Base-by-base conservation (phyloP, 2,888 invertebrate species). In the Pelosia muscerda region DNA sequence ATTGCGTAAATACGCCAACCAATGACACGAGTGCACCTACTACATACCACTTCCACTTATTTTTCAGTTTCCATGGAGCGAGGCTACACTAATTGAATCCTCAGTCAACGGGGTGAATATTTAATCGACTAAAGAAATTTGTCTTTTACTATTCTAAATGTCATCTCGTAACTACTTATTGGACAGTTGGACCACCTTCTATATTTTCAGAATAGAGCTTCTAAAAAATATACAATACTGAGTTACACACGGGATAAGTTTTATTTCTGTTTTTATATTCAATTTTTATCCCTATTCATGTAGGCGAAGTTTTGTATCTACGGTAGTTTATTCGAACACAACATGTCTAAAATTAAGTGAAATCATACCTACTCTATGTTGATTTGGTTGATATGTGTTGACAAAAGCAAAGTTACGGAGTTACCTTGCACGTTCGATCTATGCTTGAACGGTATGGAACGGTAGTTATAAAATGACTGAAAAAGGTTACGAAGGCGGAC, bases 401-500 rank as follows among this genome's bases (percentile, higher is more conserved):
- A 81, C 81, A 81, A 78, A 65, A 75, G 57, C 11, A 8, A 66
- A 55, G 59, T 54, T 55, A 55, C 60, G 22, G 26, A 38, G 49
- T 72, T 75, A 68, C 72, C 66, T 78, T 71, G 70, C 73, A 68
- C 55, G 64, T 73, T 65, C 68, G 74, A 67, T 75, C 68, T 72
- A 69, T 68, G 70, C 84, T 74, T 70, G 65, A 71, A 77, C 83
- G 83, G 69, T 79, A 89, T 86, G 86, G 83, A 81, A 76, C 75
- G 66, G 71, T 78, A 77, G 77, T 75, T 75, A 73, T 81, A 90
- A 83, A 86, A 95, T 95, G 95, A 91, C 89, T 79, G 94, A 94
- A 81, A 92, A 92, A 77, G 87, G 89, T 61, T 91, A 86, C 76
- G 91, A 90, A 71, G 89, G 91, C 70, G 91, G 92, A 61, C 91